These are phyloP conservation scores for Netelia inedita DNA, from an alignment of 2,888 invertebrate genomes.

Conservation along the genomic window DNA sequence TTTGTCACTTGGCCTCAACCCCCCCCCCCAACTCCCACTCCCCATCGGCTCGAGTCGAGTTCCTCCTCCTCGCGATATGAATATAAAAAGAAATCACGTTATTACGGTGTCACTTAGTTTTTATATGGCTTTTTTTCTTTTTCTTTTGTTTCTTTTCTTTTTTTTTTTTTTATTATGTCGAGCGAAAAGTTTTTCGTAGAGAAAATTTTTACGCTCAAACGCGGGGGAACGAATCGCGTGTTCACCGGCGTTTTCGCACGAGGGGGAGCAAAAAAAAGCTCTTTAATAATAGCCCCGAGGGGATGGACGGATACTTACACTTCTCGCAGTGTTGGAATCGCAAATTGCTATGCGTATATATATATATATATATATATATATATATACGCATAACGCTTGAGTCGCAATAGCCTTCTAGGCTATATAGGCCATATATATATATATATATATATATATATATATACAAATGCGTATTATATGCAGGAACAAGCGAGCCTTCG, in stretches of 20 bases:
- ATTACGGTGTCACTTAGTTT: slow-evolving; percentile 14
- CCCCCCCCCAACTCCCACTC: too few relatives aligned
- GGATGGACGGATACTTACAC: slow-evolving; percentile 6
- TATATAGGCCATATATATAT: neutral
- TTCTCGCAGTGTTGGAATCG: neutral
- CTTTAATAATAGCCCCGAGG: slow-evolving; percentile 24
- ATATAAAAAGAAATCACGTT: slow-evolving; percentile 9
- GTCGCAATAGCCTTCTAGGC: too few relatives aligned
- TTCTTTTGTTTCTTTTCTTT: neutral
- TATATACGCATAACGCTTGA: neutral
- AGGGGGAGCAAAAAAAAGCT: slow-evolving; percentile 6
- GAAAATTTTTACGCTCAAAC: slow-evolving; percentile 6
- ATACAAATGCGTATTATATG: neutral
- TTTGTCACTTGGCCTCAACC: too few relatives aligned
- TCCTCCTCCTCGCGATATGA: neutral
- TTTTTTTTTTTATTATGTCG: neutral
- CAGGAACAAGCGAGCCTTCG: too few relatives aligned
- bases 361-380: neutral
- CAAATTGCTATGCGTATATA: slow-evolving; percentile 2
- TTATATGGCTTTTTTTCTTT: neutral
- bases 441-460: neutral
- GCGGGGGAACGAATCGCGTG: slow-evolving; percentile 7
- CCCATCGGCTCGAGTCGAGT: neutral
- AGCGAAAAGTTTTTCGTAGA: slow-evolving; percentile 2
- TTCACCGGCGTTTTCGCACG: slow-evolving; percentile 7